These are phyloP conservation scores for cattle (Bos taurus) DNA, from an alignment of 2,113 vertebrate genomes.

Conservation along the genomic window DNA sequence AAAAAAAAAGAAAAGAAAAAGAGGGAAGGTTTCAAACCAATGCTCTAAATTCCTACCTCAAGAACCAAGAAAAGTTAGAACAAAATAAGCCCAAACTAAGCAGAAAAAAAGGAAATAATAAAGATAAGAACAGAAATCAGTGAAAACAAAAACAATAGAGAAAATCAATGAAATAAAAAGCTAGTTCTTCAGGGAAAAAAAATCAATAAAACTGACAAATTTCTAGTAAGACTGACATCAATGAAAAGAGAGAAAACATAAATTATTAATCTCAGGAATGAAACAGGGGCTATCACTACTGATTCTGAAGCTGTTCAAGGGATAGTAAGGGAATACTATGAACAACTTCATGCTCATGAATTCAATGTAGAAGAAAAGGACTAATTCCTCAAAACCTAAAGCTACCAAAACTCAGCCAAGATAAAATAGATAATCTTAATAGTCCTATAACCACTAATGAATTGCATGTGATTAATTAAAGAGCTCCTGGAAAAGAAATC, in stretches of 20 bases:
- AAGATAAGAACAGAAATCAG: background rate
- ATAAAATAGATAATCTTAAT: slow-evolving; percentile 27
- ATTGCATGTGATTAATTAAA: background rate
- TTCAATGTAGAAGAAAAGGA: background rate
- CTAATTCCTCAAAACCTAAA: background rate
- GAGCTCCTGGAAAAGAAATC: background rate
- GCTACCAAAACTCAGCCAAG: background rate
- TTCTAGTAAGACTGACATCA: slow-evolving; percentile 9
- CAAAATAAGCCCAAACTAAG: background rate
- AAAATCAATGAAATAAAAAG: slow-evolving; percentile 27
- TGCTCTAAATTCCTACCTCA: background rate
- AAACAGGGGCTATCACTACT: background rate
- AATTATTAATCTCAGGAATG: background rate
- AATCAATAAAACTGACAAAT: slow-evolving; percentile 20
- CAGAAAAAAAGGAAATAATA: background rate
- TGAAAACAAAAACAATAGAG: slow-evolving; percentile 23
- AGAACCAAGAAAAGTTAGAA: background rate
- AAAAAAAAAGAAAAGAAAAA: background rate
- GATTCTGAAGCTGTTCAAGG: background rate
- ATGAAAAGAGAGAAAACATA: background rate
- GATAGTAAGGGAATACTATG: background rate
- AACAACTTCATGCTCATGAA: background rate
- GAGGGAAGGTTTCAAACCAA: background rate
- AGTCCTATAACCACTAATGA: background rate
- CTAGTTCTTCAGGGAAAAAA: background rate